phyloP scores from a whole-genome alignment of 2,888 invertebrate genomes.

The Eueremaeus valkanovi region DNA sequence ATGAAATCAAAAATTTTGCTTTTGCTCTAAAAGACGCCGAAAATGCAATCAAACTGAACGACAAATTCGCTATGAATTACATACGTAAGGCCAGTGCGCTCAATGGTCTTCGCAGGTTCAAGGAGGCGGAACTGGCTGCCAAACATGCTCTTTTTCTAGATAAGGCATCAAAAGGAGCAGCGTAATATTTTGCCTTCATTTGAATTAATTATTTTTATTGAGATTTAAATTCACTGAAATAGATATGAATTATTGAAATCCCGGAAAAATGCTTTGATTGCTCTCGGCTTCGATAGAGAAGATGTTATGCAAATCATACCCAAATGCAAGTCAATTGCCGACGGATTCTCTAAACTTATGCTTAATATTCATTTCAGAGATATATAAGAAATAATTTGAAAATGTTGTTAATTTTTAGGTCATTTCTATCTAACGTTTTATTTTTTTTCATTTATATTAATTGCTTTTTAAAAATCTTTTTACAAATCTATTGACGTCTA shows the following conservation, averaged over 20 bases:
- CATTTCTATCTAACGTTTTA: background rate
- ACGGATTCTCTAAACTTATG: background rate
- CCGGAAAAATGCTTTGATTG: conserved; percentile 24
- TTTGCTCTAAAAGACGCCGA: background rate
- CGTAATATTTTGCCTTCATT: too few relatives aligned
- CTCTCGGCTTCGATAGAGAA: background rate
- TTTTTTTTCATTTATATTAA: too few relatives aligned
- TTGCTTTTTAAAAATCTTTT: too few relatives aligned
- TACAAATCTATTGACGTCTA: too few relatives aligned
- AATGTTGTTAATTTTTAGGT: background rate
- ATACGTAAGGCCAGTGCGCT: background rate
- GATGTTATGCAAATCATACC: background rate
- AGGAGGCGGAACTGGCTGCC: background rate
- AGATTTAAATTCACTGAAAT: background rate
- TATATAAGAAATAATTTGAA: background rate
- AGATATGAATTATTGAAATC: background rate
- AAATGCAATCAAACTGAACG: background rate
- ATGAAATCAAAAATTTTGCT: background rate
- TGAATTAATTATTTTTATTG: too few relatives aligned
- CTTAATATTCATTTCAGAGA: background rate
- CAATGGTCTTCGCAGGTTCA: background rate
- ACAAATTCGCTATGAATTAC: background rate
- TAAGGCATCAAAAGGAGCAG: background rate
- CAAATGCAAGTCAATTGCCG: background rate
- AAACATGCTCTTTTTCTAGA: background rate